A percentile compares a stretch with the other conserved stretches of the same genome.
These are phyloP conservation scores for Caenorhabditis wallacei DNA, from an alignment of 2,888 invertebrate species.

Conservation along the genomic window DNA sequence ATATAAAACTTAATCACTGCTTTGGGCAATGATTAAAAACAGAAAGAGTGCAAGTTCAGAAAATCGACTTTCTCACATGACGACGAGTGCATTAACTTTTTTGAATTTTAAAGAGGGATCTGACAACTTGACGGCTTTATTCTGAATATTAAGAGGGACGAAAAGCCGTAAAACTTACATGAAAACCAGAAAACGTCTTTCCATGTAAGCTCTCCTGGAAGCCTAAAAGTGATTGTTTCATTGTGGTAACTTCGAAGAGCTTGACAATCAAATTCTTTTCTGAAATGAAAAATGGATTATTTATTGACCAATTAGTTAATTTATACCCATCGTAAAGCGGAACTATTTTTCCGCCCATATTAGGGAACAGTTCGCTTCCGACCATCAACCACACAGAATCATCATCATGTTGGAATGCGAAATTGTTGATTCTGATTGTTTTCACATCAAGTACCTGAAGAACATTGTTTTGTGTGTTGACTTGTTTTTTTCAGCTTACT, in stretches of 20 bases:
- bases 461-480: conserved; percentile 12
- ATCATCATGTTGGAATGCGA: conserved; percentile 78
- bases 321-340: conserved; percentile 78
- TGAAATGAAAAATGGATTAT: conserved; percentile 55
- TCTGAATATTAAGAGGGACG: not conserved
- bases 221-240: conserved; percentile 78
- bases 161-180: conserved; percentile 36
- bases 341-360: conserved; percentile 80
- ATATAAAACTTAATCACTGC: not conserved
- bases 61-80: not conserved
- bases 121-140: not conserved
- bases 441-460: conserved; percentile 81
- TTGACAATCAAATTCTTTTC: conserved; percentile 79
- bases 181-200: conserved; percentile 76
- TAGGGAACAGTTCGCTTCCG: conserved; percentile 82
- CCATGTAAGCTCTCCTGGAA: conserved; percentile 80
- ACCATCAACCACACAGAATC: conserved; percentile 83
- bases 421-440: conserved; percentile 80
- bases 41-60: not conserved
- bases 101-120: not conserved
- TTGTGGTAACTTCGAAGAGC: conserved; percentile 79
- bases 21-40: not conserved
- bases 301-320: not conserved
- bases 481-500: conserved; percentile 40
- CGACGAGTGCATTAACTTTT: not conserved